These are phyloP conservation scores for Xerus rutilus DNA, from an alignment of 2,797 vertebrate genomes.

Conservation along the genomic window DNA sequence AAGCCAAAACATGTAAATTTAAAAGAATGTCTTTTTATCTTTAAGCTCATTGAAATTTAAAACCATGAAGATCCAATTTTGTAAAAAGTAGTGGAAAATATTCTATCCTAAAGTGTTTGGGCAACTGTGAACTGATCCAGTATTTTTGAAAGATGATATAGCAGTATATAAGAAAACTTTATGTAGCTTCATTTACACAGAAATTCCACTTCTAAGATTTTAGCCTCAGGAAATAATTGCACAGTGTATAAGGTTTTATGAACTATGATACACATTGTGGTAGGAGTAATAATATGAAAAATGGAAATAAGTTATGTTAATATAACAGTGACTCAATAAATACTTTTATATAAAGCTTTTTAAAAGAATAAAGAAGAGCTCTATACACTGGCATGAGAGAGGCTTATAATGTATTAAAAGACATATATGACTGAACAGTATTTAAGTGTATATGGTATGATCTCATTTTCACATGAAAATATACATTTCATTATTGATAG, in stretches of 20 bases:
- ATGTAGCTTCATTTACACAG: background rate
- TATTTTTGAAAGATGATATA: background rate
- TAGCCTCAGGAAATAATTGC: background rate
- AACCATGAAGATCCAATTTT: background rate
- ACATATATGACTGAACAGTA: background rate
- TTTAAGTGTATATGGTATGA: background rate
- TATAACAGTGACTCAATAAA: background rate
- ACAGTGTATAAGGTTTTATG: background rate
- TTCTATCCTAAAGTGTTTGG: background rate
- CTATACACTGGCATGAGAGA: background rate
- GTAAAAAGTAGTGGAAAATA: background rate
- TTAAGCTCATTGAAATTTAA: conserved; percentile 10
- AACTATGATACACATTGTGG: background rate
- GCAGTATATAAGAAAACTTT: background rate
- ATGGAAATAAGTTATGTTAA: background rate
- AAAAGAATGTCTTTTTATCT: background rate
- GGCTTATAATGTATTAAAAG: background rate
- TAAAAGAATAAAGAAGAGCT: background rate
- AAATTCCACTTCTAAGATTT: background rate
- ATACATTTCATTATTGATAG: background rate
- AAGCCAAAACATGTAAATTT: background rate
- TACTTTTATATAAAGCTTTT: background rate
- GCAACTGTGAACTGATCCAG: background rate
- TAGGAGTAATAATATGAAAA: background rate
- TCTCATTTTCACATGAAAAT: background rate